These are phyloP conservation scores for Ferdinandea cuprea DNA, from an alignment of 2,888 invertebrate species.

Conservation along the genomic window DNA sequence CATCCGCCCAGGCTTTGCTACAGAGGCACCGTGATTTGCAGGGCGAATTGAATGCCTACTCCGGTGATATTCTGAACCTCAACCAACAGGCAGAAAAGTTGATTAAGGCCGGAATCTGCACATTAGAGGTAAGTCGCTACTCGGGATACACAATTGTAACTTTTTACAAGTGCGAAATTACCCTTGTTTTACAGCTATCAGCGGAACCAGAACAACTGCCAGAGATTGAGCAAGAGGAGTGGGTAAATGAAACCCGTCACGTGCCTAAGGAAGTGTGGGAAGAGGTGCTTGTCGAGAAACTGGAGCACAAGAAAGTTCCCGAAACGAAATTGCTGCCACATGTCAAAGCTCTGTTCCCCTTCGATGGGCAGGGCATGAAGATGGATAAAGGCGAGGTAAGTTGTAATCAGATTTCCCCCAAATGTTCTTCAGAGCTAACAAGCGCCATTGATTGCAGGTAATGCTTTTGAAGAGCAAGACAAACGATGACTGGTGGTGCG, in stretches of 20 bases:
- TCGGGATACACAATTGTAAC: not conserved
- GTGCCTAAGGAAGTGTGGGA: constrained; percentile 97
- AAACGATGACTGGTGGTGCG: constrained; percentile 99
- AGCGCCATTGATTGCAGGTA: constrained; percentile 78
- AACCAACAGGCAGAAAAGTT: constrained; percentile 91
- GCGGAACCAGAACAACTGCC: constrained; percentile 86
- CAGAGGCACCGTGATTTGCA: constrained; percentile 94
- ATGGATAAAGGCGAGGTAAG: constrained; percentile 93
- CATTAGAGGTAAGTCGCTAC: constrained; percentile 80
- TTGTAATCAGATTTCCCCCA: not conserved
- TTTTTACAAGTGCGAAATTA: not conserved
- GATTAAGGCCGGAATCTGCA: constrained; percentile 89
- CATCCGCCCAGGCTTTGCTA: constrained; percentile 93
- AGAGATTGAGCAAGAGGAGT: constrained; percentile 88
- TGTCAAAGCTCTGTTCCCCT: constrained; percentile 93
- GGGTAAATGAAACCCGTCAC: constrained; percentile 90
- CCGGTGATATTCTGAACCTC: constrained; percentile 92
- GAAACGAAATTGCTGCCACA: constrained; percentile 95
- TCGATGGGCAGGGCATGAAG: constrained; percentile 95
- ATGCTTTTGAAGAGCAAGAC: constrained; percentile 97
- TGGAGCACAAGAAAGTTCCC: constrained; percentile 92
- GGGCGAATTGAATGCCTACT: constrained; percentile 94
- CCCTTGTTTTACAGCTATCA: constrained; percentile 80
- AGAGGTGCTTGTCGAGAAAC: constrained; percentile 93
- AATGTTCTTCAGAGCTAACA: not conserved